A percentile compares a stretch with the other conserved stretches of the same genome.
phyloP scores from a whole-genome alignment of 1,140 invertebrate genomes.

The Metaphire vulgaris region DNA sequence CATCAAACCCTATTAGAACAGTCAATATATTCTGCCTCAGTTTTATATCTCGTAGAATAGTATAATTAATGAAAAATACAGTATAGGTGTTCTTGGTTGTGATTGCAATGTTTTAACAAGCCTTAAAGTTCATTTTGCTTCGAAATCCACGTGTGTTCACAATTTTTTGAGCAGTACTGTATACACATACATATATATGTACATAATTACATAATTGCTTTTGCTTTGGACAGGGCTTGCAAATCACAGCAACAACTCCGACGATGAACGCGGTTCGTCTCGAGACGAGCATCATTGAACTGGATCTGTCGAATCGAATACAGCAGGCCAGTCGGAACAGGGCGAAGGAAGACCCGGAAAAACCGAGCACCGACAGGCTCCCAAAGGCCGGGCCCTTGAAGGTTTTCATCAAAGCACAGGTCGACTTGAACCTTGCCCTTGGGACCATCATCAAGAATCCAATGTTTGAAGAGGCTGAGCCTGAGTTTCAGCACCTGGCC shows the following conservation, averaged over 20 bases:
- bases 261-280: slow-evolving; percentile 90
- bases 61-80: no score
- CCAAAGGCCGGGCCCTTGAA: slow-evolving; percentile 54
- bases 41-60: no score
- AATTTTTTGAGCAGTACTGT: no score
- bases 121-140: no score
- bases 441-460: slow-evolving; percentile 85
- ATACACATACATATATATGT: no score
- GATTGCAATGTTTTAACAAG: no score
- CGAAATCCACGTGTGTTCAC: no score
- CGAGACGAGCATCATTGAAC: slow-evolving; percentile 75
- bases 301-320: slow-evolving; percentile 86
- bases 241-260: slow-evolving; percentile 94
- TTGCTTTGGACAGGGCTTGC: slow-evolving; percentile 85
- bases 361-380: not conserved
- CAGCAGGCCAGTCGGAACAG: slow-evolving; percentile 59
- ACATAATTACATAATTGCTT: no score
- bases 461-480: slow-evolving; percentile 91
- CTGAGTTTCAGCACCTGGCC: slow-evolving; percentile 92
- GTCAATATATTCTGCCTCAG: no score
- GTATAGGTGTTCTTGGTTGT: no score
- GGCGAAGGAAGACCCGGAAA: not conserved
- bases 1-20: no score
- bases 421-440: slow-evolving; percentile 87
- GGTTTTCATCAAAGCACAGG: slow-evolving; percentile 85